Percentiles rank a stretch among this genome's conserved stretches.
phyloP scores from a whole-genome alignment of 2,888 invertebrate species.

The Lamellibrachia satsuma region DNA sequence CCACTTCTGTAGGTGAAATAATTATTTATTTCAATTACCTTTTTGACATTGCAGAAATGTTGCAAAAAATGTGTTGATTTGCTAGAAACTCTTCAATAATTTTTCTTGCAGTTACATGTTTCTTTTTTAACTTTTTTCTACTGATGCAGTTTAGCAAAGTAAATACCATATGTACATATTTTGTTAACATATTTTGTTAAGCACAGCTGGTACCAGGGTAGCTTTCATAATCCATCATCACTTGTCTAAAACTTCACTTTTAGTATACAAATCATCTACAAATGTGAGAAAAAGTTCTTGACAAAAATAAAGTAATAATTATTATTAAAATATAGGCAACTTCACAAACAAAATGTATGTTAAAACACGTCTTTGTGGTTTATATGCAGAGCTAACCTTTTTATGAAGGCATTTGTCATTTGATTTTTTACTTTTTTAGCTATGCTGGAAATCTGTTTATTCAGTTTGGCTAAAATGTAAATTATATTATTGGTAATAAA shows the following conservation, averaged over 20 bases:
- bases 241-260: neutral
- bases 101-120: neutral
- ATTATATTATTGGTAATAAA: neutral
- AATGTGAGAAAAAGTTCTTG: too few relatives aligned
- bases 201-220: neutral
- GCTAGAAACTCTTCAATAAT: neutral
- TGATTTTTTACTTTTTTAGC: neutral
- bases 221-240: neutral
- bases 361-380: too few relatives aligned
- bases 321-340: too few relatives aligned
- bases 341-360: too few relatives aligned
- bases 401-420: neutral
- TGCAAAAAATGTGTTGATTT: neutral
- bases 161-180: neutral
- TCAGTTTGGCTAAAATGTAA: neutral
- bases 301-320: too few relatives aligned
- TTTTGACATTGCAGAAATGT: neutral
- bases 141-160: neutral
- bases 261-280: too few relatives aligned
- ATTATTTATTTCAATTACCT: neutral
- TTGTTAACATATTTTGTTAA: neutral
- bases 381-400: neutral
- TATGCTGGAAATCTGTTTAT: neutral
- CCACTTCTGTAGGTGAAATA: neutral
- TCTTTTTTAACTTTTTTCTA: neutral